Evolutionary conservation across 92 coral and sea anemone species (phyloP).

Genomic region (Siderastrea radians): DNA sequence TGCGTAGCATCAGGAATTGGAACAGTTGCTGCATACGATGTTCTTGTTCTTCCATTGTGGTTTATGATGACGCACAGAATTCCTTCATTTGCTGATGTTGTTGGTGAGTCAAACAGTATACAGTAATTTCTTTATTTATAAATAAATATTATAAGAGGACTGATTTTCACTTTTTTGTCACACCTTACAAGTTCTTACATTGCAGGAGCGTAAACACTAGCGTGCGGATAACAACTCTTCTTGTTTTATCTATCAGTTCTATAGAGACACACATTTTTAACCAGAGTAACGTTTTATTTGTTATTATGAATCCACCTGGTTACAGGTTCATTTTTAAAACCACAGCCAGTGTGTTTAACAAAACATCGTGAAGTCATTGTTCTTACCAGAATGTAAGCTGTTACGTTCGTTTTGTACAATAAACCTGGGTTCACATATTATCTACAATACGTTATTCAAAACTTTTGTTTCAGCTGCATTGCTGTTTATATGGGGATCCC

Average conservation of each 20-base stretch:
- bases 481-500: slow-evolving; percentile 78
- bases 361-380: no score
- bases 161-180: no score
- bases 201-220: no score
- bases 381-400: neutral
- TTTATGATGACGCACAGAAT: slow-evolving; percentile 70
- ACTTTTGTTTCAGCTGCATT: slow-evolving; percentile 61
- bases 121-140: neutral
- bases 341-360: no score
- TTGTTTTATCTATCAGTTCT: no score
- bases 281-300: no score
- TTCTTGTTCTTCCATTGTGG: slow-evolving; percentile 85
- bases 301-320: no score
- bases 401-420: neutral
- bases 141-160: neutral
- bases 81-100: slow-evolving; percentile 81
- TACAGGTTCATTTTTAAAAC: no score
- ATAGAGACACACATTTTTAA: no score
- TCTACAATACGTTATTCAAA: neutral
- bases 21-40: slow-evolving; percentile 65
- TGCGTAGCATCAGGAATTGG: slow-evolving; percentile 62
- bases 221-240: no score
- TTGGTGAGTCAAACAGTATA: slow-evolving; percentile 51
- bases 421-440: neutral
- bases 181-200: no score